Conservation (phyloP, 2,113 vertebrate genomes). For the Periophthalmodon schlosseri region DNA sequence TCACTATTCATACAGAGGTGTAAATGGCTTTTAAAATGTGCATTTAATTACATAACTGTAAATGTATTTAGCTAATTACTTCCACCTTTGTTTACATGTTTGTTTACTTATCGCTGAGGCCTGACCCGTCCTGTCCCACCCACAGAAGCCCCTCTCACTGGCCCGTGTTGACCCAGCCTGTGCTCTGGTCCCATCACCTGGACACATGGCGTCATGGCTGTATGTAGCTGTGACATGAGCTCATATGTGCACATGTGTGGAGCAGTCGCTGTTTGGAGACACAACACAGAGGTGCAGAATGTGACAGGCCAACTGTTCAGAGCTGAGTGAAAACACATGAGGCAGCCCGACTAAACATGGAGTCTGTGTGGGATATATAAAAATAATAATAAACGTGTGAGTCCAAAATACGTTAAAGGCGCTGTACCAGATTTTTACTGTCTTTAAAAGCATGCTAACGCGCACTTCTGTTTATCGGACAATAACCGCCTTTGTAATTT, state of each 20-base stretch:
- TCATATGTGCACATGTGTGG: constrained; percentile 3
- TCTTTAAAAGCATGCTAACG: too few relatives aligned
- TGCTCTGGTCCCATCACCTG: constrained; percentile 36
- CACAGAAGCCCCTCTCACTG: constrained; percentile 10
- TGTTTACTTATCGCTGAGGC: constrained; percentile 71
- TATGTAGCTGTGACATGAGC: constrained; percentile 48
- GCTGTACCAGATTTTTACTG: too few relatives aligned
- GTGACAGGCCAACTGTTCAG: not conserved
- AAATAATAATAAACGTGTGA: not conserved
- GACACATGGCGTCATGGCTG: constrained; percentile 24
- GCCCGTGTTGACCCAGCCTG: constrained; percentile 42
- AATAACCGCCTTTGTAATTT: too few relatives aligned
- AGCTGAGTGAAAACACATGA: constrained; percentile 2
- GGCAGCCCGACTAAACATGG: not conserved
- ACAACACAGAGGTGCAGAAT: constrained; percentile 16
- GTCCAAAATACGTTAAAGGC: too few relatives aligned
- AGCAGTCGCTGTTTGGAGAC: constrained; percentile 23
- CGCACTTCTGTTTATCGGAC: too few relatives aligned
- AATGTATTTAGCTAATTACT: not conserved
- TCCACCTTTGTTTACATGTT: constrained; percentile 65
- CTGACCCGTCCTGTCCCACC: constrained; percentile 49
- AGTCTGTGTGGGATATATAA: not conserved
- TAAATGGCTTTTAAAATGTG: not conserved
- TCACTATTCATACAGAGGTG: not conserved
- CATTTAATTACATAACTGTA: not conserved